Percentiles rank a stretch among this genome's conserved stretches.
phyloP scores from a whole-genome alignment of 2,797 vertebrate genomes.

The Sardinella longiceps region DNA sequence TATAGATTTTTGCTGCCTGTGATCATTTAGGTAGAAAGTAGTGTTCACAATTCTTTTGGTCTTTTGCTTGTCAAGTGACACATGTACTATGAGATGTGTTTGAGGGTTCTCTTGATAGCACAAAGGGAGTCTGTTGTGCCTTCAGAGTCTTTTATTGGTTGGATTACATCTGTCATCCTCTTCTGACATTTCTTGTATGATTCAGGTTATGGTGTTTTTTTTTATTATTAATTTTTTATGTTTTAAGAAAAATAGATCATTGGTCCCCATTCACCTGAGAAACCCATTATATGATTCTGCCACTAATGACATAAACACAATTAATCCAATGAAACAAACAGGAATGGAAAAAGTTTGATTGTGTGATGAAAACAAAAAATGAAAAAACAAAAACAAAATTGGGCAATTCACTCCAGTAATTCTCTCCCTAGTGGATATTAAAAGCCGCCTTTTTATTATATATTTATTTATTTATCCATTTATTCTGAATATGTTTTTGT shows the following conservation, averaged over 20 bases:
- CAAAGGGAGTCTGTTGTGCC: not conserved
- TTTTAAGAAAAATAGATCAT: not conserved
- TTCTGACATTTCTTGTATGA: not conserved
- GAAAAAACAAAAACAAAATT: constrained; percentile 32
- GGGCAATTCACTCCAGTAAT: constrained; percentile 42
- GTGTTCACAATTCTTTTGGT: not conserved
- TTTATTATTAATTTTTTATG: not conserved
- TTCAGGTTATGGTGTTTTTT: not conserved
- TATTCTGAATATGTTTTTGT: constrained; percentile 36
- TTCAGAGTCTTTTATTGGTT: not conserved
- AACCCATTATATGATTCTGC: not conserved
- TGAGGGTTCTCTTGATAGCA: not conserved
- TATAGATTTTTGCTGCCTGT: not conserved
- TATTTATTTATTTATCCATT: constrained; percentile 38
- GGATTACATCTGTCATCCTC: constrained; percentile 33
- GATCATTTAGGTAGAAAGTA: not conserved
- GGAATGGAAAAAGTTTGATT: not conserved
- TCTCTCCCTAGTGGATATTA: constrained; percentile 50
- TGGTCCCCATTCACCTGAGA: not conserved
- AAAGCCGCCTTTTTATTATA: constrained; percentile 39
- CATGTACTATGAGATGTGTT: not conserved
- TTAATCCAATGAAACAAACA: constrained; percentile 38
- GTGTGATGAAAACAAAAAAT: constrained; percentile 4
- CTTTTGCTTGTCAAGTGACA: not conserved
- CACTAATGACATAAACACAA: constrained; percentile 44